A percentile compares a stretch with the other conserved stretches of the same genome.
These are phyloP conservation scores for Rhadina sibilatrix DNA, from an alignment of 2,113 vertebrate genomes.

Conservation along the genomic window DNA sequence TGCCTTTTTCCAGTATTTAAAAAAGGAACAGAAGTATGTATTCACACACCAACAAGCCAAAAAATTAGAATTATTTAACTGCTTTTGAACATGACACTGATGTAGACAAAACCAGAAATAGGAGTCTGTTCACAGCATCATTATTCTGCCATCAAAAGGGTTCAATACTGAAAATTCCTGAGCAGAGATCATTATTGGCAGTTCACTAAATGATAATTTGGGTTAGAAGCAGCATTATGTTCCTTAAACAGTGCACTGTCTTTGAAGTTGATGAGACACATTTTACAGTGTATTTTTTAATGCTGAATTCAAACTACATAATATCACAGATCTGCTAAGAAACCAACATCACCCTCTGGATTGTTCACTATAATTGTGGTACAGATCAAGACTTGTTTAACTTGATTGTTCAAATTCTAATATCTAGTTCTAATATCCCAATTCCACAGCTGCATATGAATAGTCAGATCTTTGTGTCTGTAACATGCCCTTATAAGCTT, in stretches of 20 bases:
- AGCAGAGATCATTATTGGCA: slow-evolving; percentile 38
- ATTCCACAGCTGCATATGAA: slow-evolving; percentile 4
- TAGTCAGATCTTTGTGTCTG: background rate
- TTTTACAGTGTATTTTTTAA: slow-evolving; percentile 1
- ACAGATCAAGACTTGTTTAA: background rate
- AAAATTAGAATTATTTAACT: slow-evolving; percentile 16
- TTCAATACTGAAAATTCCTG: slow-evolving; percentile 2
- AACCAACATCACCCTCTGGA: background rate
- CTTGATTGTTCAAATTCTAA: background rate
- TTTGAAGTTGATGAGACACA: background rate
- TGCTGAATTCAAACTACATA: slow-evolving; percentile 26
- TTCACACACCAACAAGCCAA: slow-evolving; percentile 42
- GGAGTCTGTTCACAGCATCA: slow-evolving; percentile 20
- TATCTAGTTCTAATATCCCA: background rate
- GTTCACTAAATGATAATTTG: slow-evolving; percentile 6
- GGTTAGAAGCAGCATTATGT: slow-evolving; percentile 1
- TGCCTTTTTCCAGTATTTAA: background rate
- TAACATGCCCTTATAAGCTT: background rate
- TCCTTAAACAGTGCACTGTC: slow-evolving; percentile 10
- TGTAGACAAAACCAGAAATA: slow-evolving; percentile 50
- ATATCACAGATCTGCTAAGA: slow-evolving; percentile 14
- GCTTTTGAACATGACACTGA: slow-evolving; percentile 43
- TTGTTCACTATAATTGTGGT: slow-evolving; percentile 43
- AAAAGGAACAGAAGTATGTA: background rate
- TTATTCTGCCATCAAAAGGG: slow-evolving; percentile 44